Evolutionary conservation across 2,113 vertebrate species (phyloP), one percentile per base, ranked within the genome.

Genomic region (Orcinus orca): DNA sequence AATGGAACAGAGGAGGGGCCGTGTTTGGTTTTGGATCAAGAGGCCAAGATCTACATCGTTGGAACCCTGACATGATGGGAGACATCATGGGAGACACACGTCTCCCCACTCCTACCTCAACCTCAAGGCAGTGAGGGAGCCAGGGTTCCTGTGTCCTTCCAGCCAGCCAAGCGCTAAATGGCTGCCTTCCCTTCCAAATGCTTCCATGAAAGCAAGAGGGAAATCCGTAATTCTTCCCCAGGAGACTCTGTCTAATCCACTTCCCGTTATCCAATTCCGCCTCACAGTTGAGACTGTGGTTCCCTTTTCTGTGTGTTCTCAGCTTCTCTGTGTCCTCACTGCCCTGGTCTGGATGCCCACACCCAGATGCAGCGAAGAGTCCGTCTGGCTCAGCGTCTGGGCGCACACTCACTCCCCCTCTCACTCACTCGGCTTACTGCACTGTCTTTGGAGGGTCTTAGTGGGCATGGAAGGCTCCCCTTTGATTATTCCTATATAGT

Each of bases 191-290:
- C 98, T 98, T 97, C 97, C 97, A 88, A 97, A 97, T 98, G 97
- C 98, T 95, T 98, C 97, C 97, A 90, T 38, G 5, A 73, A 96
- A 93, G 93, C 98, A 97, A 90, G 96, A 97, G 98, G 98, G 98
- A 98, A 98, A 95, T 94, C 97, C 95, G 97, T 97, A 96, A 98
- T 98, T 97, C 93, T 96, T 98, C 97, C 97, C 95, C 95, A 68
- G 83, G 98, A 90, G 88, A 95, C 93, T 63, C 97, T 97, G 97
- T 98, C 98, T 98, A 95, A 98, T 94, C 98, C 98, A 96, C 95
- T 93, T 97, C 97, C 98, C 90, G 93, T 95, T 96, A 98, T 71
- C 95, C 90, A 77, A 0, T 26, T 90, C 20, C 7, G 15, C 55
- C 73, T 41, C 11, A 1, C 4, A 6, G 26, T 17, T 6, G 14